Evolutionary conservation across 2,888 invertebrate genomes (phyloP).

Genomic region (Drosophila anceps): DNA sequence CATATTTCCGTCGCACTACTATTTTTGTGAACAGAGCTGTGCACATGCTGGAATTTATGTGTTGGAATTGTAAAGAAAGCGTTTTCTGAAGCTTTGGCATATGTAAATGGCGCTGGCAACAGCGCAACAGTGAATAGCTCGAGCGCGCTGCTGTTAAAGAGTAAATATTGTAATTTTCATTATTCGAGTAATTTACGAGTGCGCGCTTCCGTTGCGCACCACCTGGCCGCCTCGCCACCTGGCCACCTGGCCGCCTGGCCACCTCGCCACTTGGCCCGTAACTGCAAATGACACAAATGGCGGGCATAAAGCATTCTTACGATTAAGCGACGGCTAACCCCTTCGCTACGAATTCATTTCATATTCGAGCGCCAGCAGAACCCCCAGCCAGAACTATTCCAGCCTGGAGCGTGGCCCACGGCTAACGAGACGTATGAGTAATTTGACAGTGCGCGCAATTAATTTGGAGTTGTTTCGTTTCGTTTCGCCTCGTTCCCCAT

Average conservation of each 20-base stretch:
- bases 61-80: constrained; percentile 24
- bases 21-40: too few species aligned
- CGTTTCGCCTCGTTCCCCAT: constrained; percentile 14
- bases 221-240: constrained; percentile 21
- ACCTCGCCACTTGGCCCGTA: constrained; percentile 2
- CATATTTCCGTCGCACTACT: too few species aligned
- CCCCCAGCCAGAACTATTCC: not conserved
- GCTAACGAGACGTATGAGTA: constrained; percentile 72
- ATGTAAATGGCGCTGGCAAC: constrained; percentile 18
- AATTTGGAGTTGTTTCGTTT: constrained; percentile 45
- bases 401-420: not conserved
- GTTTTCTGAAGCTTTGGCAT: constrained; percentile 25
- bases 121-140: constrained; percentile 5
- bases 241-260: not conserved
- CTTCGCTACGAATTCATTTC: not conserved
- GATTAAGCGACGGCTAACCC: constrained; percentile 31
- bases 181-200: constrained; percentile 78
- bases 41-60: not conserved
- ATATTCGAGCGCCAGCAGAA: not conserved
- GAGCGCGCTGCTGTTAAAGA: constrained; percentile 40
- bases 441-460: constrained; percentile 70
- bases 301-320: constrained; percentile 40
- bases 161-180: constrained; percentile 79
- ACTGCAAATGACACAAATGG: constrained; percentile 43
- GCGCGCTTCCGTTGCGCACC: constrained; percentile 56